A percentile compares a stretch with the other conserved stretches of the same genome.
Conservation (phyloP, 2,888 invertebrate species). For the Orthosia gracilis region DNA sequence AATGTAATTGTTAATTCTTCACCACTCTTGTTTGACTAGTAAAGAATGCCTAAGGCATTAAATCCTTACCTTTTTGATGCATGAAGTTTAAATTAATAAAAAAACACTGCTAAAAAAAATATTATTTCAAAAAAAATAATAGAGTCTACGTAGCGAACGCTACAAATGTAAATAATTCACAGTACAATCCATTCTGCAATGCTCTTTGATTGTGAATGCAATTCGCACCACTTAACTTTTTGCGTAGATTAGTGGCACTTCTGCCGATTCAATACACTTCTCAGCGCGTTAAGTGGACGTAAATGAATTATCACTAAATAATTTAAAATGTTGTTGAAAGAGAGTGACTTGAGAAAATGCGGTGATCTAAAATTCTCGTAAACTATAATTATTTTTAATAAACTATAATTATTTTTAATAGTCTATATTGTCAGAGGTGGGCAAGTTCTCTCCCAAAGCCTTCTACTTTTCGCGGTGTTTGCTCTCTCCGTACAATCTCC, state of each 20-base stretch:
- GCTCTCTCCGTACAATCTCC: too few species aligned
- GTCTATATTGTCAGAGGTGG: too few species aligned
- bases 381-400: too few species aligned
- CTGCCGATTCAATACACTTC: conserved; percentile 10
- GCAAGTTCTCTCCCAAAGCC: too few species aligned
- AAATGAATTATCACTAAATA: conserved; percentile 1
- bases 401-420: too few species aligned
- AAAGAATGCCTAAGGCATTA: too few species aligned
- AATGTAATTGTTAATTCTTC: too few species aligned
- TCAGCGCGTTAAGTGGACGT: not conserved
- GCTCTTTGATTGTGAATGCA: conserved; percentile 46
- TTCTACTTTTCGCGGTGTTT: too few species aligned
- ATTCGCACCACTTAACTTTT: conserved; percentile 41
- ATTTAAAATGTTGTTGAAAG: not conserved
- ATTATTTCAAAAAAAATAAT: not conserved
- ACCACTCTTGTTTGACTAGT: too few species aligned
- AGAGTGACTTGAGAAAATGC: not conserved
- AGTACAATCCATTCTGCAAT: conserved; percentile 35
- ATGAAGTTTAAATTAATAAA: too few species aligned
- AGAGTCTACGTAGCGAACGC: not conserved
- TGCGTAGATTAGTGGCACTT: conserved; percentile 44
- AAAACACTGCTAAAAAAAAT: too few species aligned
- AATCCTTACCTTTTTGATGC: too few species aligned
- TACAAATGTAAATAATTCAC: conserved; percentile 21
- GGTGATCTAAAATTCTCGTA: not conserved